These are phyloP conservation scores for Manis crassicaudata DNA, from an alignment of 2,797 vertebrate species.

Conservation along the genomic window DNA sequence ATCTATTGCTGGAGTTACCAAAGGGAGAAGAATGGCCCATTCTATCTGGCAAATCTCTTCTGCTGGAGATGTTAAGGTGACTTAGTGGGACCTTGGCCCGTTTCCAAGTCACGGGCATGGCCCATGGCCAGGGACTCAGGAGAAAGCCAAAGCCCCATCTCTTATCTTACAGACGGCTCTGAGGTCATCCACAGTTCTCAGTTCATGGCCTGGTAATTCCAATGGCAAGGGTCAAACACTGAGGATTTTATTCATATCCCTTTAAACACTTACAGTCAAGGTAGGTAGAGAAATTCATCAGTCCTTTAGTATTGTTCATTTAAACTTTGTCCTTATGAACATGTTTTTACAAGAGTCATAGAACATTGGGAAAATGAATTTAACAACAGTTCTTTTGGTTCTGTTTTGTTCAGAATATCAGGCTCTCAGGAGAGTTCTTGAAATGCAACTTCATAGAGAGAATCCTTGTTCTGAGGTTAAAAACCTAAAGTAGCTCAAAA, in stretches of 20 bases:
- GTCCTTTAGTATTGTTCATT: slow-evolving; percentile 34
- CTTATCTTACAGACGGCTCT: background rate
- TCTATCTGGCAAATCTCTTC: background rate
- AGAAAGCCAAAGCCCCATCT: background rate
- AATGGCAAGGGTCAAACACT: slow-evolving; percentile 30
- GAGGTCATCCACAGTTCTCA: background rate
- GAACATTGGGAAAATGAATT: background rate
- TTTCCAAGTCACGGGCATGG: background rate
- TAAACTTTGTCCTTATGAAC: background rate
- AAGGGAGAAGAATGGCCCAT: slow-evolving; percentile 25
- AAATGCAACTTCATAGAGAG: background rate
- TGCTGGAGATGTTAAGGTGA: background rate
- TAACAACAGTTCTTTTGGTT: slow-evolving; percentile 25
- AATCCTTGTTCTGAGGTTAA: slow-evolving; percentile 21
- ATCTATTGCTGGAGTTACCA: slow-evolving; percentile 17
- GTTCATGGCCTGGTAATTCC: background rate
- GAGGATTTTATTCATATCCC: background rate
- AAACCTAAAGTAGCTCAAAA: background rate
- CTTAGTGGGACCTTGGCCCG: background rate
- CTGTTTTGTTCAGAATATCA: background rate
- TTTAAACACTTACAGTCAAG: slow-evolving; percentile 31
- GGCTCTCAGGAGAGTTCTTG: slow-evolving; percentile 9
- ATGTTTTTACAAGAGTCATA: background rate
- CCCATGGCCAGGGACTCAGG: background rate
- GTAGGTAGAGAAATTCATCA: background rate